A percentile compares a stretch with the other conserved stretches of the same genome.
Evolutionary conservation across 1,140 invertebrate genomes (phyloP).

Genomic region (Sogatella furcifera): DNA sequence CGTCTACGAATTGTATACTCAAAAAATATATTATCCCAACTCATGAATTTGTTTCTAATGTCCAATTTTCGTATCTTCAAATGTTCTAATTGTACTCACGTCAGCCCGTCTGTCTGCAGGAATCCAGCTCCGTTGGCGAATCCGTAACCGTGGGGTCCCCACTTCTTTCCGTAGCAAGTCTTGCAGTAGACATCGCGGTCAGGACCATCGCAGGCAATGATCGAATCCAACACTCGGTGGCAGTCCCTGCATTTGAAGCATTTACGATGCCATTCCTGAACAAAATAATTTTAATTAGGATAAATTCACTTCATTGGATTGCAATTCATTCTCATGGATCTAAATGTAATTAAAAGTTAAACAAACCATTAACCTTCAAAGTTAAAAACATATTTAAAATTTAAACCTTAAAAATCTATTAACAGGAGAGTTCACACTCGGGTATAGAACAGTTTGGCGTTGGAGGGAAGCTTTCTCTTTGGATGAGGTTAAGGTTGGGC

Average conservation of each 20-base stretch:
- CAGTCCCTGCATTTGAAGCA: slow-evolving; percentile 96
- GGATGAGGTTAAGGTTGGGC: too few relatives aligned
- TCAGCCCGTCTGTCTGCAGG: slow-evolving; percentile 76
- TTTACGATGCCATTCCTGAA: slow-evolving; percentile 90
- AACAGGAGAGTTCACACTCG: too few relatives aligned
- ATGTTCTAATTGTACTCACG: slow-evolving; percentile 47
- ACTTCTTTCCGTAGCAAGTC: slow-evolving; percentile 84
- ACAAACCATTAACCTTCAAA: too few relatives aligned
- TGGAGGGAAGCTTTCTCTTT: too few relatives aligned
- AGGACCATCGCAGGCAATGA: slow-evolving; percentile 84
- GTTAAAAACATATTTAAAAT: too few relatives aligned
- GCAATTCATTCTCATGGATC: neutral
- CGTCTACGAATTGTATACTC: too few relatives aligned
- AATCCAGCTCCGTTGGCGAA: slow-evolving; percentile 92
- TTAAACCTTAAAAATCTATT: too few relatives aligned
- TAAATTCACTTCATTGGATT: too few relatives aligned
- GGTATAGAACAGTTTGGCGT: too few relatives aligned
- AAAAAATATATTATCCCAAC: too few relatives aligned
- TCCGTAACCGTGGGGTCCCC: slow-evolving; percentile 89
- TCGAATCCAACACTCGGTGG: slow-evolving; percentile 83
- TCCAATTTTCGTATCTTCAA: too few relatives aligned
- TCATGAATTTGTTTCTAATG: too few relatives aligned
- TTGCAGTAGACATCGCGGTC: slow-evolving; percentile 88
- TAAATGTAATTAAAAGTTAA: neutral
- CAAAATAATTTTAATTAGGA: neutral